Evolutionary conservation across 2,113 vertebrate species (phyloP).

Genomic region (Lepus timidus): DNA sequence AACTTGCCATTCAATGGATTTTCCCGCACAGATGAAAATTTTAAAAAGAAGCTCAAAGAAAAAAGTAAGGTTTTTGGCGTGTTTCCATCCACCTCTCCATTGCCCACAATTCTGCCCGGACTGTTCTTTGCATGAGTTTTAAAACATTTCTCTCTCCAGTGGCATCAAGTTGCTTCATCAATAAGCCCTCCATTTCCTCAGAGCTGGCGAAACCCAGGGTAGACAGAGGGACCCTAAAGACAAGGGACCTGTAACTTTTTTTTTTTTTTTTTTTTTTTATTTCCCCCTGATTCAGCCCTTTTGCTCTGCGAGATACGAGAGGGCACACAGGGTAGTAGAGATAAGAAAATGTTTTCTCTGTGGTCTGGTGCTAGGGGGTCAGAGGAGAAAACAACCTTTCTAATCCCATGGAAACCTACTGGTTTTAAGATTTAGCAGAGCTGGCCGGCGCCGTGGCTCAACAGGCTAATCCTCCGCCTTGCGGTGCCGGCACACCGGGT

Average conservation of each 20-base stretch:
- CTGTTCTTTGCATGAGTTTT: conserved; percentile 91
- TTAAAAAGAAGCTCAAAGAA: conserved; percentile 99
- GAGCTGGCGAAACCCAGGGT: background rate
- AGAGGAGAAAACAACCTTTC: background rate
- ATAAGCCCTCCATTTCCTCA: conserved; percentile 81
- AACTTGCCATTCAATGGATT: conserved; percentile 87
- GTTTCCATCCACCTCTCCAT: conserved; percentile 80
- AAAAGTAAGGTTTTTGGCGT: conserved; percentile 95
- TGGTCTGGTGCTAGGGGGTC: too few relatives aligned
- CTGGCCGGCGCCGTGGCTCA: too few relatives aligned
- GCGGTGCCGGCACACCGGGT: too few relatives aligned
- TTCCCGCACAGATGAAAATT: conserved; percentile 96
- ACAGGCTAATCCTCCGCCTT: too few relatives aligned
- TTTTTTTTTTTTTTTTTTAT: too few relatives aligned
- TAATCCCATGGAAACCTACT: background rate
- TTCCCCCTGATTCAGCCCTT: background rate
- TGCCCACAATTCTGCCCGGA: conserved; percentile 78
- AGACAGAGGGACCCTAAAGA: background rate
- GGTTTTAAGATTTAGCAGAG: background rate
- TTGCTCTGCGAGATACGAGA: background rate
- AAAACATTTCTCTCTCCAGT: conserved; percentile 78
- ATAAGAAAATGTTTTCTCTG: background rate
- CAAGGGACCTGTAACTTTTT: background rate
- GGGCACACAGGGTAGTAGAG: background rate
- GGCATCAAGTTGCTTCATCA: conserved; percentile 82